phyloP scores from a whole-genome alignment of 2,888 invertebrate genomes.

The Chalcis sispes region DNA sequence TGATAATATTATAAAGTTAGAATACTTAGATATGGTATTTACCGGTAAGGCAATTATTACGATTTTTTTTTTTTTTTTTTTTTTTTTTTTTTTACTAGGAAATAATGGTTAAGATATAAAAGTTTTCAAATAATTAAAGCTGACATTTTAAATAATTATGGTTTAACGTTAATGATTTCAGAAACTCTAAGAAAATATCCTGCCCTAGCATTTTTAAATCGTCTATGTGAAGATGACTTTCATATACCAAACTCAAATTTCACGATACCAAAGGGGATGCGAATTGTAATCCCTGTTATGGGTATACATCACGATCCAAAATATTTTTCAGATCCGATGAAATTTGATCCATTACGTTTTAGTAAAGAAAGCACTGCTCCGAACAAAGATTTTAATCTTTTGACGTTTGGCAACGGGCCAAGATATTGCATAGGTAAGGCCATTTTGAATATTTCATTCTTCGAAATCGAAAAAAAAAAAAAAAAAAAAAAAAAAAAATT shows the following conservation, averaged over 20 bases:
- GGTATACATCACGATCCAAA: conserved; percentile 75
- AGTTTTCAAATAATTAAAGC: too few species aligned
- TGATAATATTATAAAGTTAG: conserved; percentile 16
- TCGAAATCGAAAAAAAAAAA: too few species aligned
- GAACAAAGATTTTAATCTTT: conserved; percentile 57
- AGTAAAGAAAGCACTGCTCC: conserved; percentile 64
- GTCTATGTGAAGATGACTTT: conserved; percentile 65
- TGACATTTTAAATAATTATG: neutral
- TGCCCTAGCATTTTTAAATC: conserved; percentile 64
- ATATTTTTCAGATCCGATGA: conserved; percentile 63
- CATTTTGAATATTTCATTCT: too few species aligned
- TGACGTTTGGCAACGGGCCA: conserved; percentile 61
- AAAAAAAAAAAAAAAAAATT: too few species aligned
- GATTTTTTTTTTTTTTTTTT: neutral
- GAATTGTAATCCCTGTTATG: conserved; percentile 69
- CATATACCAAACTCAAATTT: conserved; percentile 56
- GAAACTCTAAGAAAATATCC: conserved; percentile 70
- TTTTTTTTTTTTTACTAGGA: too few species aligned
- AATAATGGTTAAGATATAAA: too few species aligned
- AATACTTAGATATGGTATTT: conserved; percentile 39
- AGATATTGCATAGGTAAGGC: conserved; percentile 61
- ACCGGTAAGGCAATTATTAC: conserved; percentile 12
- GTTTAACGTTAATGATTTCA: conserved; percentile 26
- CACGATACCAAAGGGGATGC: conserved; percentile 58
- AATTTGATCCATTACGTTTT: conserved; percentile 77